Conservation (phyloP, 1,140 invertebrate species). For the Lordiphosa stackelbergi region DNA sequence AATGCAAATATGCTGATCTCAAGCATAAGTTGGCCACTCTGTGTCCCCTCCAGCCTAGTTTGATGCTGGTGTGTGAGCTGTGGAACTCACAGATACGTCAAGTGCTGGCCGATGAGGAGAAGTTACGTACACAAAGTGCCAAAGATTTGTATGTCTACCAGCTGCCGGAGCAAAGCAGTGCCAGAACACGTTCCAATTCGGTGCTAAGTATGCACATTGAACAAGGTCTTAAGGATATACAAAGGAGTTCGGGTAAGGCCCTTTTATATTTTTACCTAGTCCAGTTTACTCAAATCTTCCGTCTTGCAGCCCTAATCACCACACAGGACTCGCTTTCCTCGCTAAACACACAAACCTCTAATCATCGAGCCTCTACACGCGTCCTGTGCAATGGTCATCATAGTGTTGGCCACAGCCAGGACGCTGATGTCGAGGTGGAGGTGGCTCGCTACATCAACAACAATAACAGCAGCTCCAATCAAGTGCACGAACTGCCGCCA, state of each 20-base stretch:
- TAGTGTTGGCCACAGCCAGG: conserved; percentile 20
- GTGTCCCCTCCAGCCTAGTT: conserved; percentile 81
- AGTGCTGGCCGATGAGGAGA: conserved; percentile 76
- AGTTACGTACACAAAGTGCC: conserved; percentile 68
- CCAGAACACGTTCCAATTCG: conserved; percentile 59
- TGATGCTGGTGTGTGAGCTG: conserved; percentile 85
- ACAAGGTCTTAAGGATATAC: conserved; percentile 74
- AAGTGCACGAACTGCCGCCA: conserved; percentile 62
- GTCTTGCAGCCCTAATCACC: conserved; percentile 45
- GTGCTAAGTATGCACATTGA: conserved; percentile 70
- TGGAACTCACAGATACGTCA: conserved; percentile 82
- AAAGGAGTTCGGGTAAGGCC: conserved; percentile 62
- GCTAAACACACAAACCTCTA: conserved; percentile 57
- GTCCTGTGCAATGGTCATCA: conserved; percentile 53
- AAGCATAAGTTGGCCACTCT: conserved; percentile 84
- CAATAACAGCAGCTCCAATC: conserved; percentile 36
- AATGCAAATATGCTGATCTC: conserved; percentile 85
- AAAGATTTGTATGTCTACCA: conserved; percentile 76
- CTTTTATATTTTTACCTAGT: not conserved
- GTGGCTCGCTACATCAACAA: conserved; percentile 20
- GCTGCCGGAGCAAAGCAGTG: conserved; percentile 62
- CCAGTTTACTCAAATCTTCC: not conserved
- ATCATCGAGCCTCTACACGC: conserved; percentile 40
- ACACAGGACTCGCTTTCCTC: conserved; percentile 59
- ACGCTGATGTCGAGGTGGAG: conserved; percentile 34